Evolutionary conservation across 2,797 vertebrate genomes (phyloP), one percentile per base, ranked within the genome.

Genomic region (Cephalopachus bancanus): DNA sequence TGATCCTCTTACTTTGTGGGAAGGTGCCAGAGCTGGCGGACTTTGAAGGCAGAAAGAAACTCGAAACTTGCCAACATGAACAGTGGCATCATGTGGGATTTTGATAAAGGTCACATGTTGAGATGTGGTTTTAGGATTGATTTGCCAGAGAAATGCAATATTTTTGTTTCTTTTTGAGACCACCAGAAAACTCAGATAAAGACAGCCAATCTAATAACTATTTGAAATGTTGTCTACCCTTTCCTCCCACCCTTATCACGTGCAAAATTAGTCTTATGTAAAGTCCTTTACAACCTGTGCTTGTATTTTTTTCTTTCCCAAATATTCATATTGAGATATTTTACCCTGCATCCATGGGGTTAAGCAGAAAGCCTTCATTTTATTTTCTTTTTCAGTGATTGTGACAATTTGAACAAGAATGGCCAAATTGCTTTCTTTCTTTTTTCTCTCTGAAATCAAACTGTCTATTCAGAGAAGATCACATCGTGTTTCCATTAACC

Each of bases 351-450:
- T 89, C 75, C 28, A 60, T 79, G 12, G 98, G 65, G 97, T 97
- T 98, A 96, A 96, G 91, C 78, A 69, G 94, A 98, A 96, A 15
- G 74, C 91, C 51, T 53, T 96, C 1, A 16, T 97, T 98, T 0
- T 3, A 90, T 95, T 51, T 95, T 94, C 83, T 93, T 93, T 78
- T 95, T 98, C 91, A 87, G 60, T 0, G 87, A 83, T 93, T 95
- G 37, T 93, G 92, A 0, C 67, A 93, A 28, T 97, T 97, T 98
- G 97, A 97, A 97, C 93, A 94, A 83, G 97, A 98, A 97, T 94
- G 97, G 92, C 95, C 96, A 97, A 97, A 98, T 98, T 98, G 94
- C 96, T 97, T 97, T 97, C 97, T 95, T 78, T 60, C 83, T 64
- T 4, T 44, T 78, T 60, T 98, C 98, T 97, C 96, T 22, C 64